Evolutionary conservation across 2,113 vertebrate genomes (phyloP).

Genomic region (Pteropus alecto): DNA sequence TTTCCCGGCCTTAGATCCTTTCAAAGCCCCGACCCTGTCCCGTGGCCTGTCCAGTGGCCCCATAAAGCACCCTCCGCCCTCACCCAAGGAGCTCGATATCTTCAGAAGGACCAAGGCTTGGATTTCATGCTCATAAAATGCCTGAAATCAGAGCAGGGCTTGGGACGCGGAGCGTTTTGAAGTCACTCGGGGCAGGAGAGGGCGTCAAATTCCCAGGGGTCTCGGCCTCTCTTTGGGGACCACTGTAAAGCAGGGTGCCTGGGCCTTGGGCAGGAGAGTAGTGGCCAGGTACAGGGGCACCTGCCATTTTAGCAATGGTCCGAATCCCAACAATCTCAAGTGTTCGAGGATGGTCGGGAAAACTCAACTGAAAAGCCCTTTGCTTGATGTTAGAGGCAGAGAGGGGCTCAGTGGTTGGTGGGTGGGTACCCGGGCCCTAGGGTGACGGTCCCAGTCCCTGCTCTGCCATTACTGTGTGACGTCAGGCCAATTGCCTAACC

Average conservation of each 20-base stretch:
- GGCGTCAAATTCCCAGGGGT: not conserved
- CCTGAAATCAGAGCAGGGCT: not conserved
- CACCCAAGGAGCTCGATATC: not conserved
- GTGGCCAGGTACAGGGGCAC: not conserved
- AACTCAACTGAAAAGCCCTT: no score
- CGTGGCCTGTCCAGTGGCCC: not conserved
- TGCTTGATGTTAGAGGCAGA: not conserved
- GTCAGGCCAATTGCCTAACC: not conserved
- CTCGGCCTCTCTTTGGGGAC: not conserved
- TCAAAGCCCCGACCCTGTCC: not conserved
- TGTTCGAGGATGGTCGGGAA: not conserved
- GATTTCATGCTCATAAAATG: constrained; percentile 24
- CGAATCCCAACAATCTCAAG: not conserved
- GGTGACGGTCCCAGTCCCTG: no score
- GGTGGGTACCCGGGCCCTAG: accelerated
- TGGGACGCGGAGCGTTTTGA: not conserved
- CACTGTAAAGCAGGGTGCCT: not conserved
- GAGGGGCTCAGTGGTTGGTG: no score
- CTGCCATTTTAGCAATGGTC: not conserved
- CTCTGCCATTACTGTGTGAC: not conserved
- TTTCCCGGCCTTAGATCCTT: not conserved
- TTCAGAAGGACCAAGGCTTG: not conserved
- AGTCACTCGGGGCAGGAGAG: not conserved
- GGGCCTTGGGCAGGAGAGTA: not conserved
- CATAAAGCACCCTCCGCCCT: not conserved